phyloP scores from a whole-genome alignment of 2,888 invertebrate genomes.

The Nephrotoma guestfalica region DNA sequence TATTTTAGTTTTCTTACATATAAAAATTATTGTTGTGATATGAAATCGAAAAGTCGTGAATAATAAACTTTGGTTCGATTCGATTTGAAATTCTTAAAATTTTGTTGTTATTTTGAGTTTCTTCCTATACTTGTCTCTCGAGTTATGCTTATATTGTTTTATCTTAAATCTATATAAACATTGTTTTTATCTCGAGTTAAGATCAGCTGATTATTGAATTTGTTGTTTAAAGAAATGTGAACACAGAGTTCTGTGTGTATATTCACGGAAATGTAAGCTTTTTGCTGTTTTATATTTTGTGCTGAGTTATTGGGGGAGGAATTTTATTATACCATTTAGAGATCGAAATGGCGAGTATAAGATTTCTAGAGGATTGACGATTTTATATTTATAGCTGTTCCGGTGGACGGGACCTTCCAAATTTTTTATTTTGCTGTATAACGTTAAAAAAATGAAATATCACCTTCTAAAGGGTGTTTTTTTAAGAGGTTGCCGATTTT shows the following conservation, averaged over 20 bases:
- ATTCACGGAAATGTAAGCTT: neutral
- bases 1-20: neutral
- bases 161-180: conserved; percentile 10
- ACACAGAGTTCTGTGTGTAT: neutral
- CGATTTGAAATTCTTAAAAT: neutral
- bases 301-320: neutral
- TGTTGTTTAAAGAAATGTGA: neutral
- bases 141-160: neutral
- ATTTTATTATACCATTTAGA: neutral
- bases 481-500: no score
- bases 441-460: neutral
- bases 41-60: neutral
- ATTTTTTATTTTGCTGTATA: neutral
- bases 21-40: neutral
- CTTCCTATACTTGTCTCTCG: neutral
- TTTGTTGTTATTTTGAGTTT: neutral
- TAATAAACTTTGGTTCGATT: neutral
- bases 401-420: neutral
- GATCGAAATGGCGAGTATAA: neutral
- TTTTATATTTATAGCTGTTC: neutral
- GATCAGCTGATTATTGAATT: conserved; percentile 12
- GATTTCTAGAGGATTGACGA: neutral
- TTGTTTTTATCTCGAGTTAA: conserved; percentile 10
- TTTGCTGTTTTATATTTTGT: neutral
- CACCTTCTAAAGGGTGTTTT: neutral